Evolutionary conservation across 2,113 vertebrate genomes (phyloP), one percentile per base, ranked within the genome.

Genomic region (Atractosteus spatula): DNA sequence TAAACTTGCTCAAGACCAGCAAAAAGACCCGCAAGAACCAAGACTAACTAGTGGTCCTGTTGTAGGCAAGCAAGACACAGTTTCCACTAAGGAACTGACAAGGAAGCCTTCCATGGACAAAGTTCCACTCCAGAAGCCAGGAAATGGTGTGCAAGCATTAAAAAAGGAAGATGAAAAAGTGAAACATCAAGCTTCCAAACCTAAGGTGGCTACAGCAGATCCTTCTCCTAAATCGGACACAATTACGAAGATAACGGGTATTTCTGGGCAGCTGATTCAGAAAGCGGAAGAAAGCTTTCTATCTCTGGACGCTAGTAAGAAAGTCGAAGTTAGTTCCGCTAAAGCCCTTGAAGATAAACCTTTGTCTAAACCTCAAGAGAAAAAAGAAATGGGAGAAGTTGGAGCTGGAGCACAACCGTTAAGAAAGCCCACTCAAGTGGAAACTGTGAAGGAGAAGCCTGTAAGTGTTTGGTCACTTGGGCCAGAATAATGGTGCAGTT

Each of bases 401-500:
- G 67, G 72, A 74, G 57, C 71, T 45, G 79, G 69, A 69, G 47
- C 13, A 61, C 7, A 67, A 4, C 16, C 68, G 70, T 2, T 75
- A 8, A 67, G 77, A 42, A 79, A 78, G 75, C 13, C 79, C 0
- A 82, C 82, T 59, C 82, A 41, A 0, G 66, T 77, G 62, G 86
- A 90, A 77, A 43, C 77, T 66, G 75, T 72, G 17, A 86, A 67
- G 85, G 90, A 89, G 77, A 93, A 91, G 85, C 17, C 3, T 65
- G 93, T 93, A 88, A 93, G 92, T 90, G 68, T 3, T 66, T 71
- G 16, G n/a, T n/a, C 4, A 13, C 5, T 13, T 59, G 10, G 57
- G n/a, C 5, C 57, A 13, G 5, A 59, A 13, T 16, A 59, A 59
- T 51, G 47, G 5, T 51, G 29, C 29, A 29, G 29, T 29, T 29